A percentile compares a stretch with the other conserved stretches of the same genome.
These are phyloP conservation scores for Cabera pusaria DNA, from an alignment of 2,888 invertebrate genomes.

Conservation along the genomic window DNA sequence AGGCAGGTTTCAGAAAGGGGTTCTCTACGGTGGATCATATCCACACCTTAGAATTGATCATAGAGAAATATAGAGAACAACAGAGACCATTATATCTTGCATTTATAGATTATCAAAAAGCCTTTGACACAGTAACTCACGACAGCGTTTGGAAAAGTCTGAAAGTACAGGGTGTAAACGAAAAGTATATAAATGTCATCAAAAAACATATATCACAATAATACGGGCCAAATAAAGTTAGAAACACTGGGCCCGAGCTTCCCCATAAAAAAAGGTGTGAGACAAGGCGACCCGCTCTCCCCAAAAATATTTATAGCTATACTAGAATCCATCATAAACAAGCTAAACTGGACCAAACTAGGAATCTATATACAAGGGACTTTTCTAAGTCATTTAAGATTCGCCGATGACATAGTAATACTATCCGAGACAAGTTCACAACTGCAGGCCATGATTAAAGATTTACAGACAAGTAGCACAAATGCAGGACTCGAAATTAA, in stretches of 20 bases:
- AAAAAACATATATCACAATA: constrained; percentile 1
- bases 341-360: constrained; percentile 1
- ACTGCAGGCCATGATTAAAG: no score
- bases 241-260: not conserved
- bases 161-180: not conserved
- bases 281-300: constrained; percentile 8
- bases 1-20: constrained; percentile 4
- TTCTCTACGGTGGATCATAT: constrained; percentile 10
- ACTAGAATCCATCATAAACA: constrained; percentile 1
- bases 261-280: constrained; percentile 4
- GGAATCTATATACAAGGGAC: constrained; percentile 3
- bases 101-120: constrained; percentile 5
- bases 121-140: constrained; percentile 3
- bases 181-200: constrained; percentile 1
- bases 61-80: constrained; percentile 3
- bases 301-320: constrained; percentile 10
- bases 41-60: constrained; percentile 2
- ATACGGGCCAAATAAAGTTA: constrained; percentile 2
- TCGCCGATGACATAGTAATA: constrained; percentile 18
- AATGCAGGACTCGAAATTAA: no score
- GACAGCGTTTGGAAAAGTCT: not conserved
- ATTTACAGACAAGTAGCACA: no score
- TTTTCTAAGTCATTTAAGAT: constrained; percentile 7
- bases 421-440: constrained; percentile 8
- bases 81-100: not conserved